Evolutionary conservation across 2,797 vertebrate species (phyloP).

Genomic region (Sebastolobus altivelis): DNA sequence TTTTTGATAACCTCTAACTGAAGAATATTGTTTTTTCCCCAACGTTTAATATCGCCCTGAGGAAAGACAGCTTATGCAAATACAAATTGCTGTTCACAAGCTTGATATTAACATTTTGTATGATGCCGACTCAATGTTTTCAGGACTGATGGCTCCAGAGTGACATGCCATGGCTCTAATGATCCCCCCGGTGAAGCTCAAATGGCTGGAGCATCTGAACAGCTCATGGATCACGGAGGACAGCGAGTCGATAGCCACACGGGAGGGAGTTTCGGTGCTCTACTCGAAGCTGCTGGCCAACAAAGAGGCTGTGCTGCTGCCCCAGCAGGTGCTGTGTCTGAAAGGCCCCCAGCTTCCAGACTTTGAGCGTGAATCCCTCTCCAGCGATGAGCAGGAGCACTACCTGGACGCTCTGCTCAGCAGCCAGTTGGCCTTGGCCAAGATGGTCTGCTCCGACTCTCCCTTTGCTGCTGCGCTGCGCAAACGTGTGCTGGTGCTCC

Average conservation of each 20-base stretch:
- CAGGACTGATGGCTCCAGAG: conserved; percentile 90
- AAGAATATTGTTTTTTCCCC: neutral
- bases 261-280: conserved; percentile 93
- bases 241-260: conserved; percentile 97
- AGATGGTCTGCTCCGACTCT: conserved; percentile 98
- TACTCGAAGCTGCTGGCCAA: conserved; percentile 95
- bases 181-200: conserved; percentile 98
- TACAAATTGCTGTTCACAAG: neutral
- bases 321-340: conserved; percentile 97
- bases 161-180: conserved; percentile 94
- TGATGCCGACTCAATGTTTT: neutral
- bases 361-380: conserved; percentile 97
- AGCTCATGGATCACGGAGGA: conserved; percentile 99
- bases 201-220: conserved; percentile 99
- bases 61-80: neutral
- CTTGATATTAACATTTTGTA: neutral
- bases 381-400: conserved; percentile 98
- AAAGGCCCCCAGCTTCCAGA: conserved; percentile 98
- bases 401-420: conserved; percentile 96
- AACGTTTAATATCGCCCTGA: neutral
- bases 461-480: conserved; percentile 95
- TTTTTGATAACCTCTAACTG: neutral
- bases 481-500: conserved; percentile 94
- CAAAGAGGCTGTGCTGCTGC: conserved; percentile 96
- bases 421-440: conserved; percentile 97